Evolutionary conservation across 2,113 vertebrate genomes (phyloP), one percentile per base, ranked within the genome.

Genomic region (Cryptotis parvus): DNA sequence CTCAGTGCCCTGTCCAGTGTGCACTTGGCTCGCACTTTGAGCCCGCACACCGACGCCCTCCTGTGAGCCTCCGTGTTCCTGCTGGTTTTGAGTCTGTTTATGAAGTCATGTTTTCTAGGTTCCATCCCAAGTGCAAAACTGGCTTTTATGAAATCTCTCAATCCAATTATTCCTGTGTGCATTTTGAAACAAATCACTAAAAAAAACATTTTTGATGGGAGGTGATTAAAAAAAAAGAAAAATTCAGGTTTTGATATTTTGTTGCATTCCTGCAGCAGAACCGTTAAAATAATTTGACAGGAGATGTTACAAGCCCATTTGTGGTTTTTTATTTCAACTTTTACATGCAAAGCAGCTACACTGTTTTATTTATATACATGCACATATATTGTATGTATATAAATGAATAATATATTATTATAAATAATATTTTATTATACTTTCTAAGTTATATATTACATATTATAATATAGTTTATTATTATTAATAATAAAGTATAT

Each of bases 151-250:
- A 58, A 94, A 94, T 66, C 61, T 93, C 72, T 94, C 94, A 91
- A 91, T 97, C 82, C 93, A 96, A 90, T 95, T 97, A 95, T 94
- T 97, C 97, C 95, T 90, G 27, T 93, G 80, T 91, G 90, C 85
- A 91, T 96, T 97, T 96, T 96, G 92, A 96, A 96, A 94, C 82
- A 96, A 97, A 97, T 97, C 61, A 92, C 96, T 96, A 96, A 89
- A 87, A 90, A 96, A 92, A 95, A 81, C n/a, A n/a, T n/a, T n/a
- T 92, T 97, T 96, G 93, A 94, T 85, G 78, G 79, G 89, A 94
- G 72, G 92, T 89, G 75, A 87, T 96, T 58, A 58, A 58, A 94
- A 92, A 58, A 93, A 93, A 92, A 80, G 95, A 80, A 95, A 95
- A 95, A 94, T 96, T 94, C 83, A 75, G 84, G 78, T 87, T 97